Evolutionary conservation across 2,888 invertebrate genomes (phyloP), one percentile per base, ranked within the genome.

Genomic region (Tachystola acroxantha): DNA sequence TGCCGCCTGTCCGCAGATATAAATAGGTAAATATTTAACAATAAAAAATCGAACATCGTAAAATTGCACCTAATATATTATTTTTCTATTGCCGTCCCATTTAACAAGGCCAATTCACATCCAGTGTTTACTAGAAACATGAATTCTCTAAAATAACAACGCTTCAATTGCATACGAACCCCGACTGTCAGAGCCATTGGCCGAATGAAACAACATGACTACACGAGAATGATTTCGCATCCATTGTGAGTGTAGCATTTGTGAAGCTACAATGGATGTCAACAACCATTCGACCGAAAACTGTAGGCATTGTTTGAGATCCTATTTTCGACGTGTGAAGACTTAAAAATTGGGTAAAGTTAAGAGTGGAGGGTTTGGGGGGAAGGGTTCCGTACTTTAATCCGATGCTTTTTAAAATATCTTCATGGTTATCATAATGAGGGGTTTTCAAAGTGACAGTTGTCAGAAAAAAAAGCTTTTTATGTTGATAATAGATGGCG

Each of bases 211-310:
- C 24, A 24, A 24, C 16, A 6, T 16, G 16, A n/a, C n/a, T n/a
- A 49, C 50, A 47, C 42, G 42, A 54, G 46, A 53, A 51, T 53
- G 27, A 50, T 53, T 54, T 56, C 52, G 48, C 42, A 44, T 42
- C 48, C 45, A 61, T 64, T 63, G 53, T 54, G 36, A 28, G 4
- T 10, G 35, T n/a, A n/a, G n/a, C n/a, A n/a, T n/a, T n/a, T n/a
- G n/a, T n/a, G n/a, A n/a, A n/a, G n/a, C 24, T 44, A 63, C 65
- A 68, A 64, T 68, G 49, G 46, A 57, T 61, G 63, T 64, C 55
- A 60, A 53, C 55, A 55, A 49, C 53, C 51, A 56, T 55, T 56
- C 58, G 51, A 44, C 40, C 52, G 45, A 53, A 57, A 58, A 48
- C 52, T 50, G 46, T 24, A n/a, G 47, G 39, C 55, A 50, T 48